Evolutionary conservation across 2,113 vertebrate species (phyloP).

Genomic region (Aspidoscelis tigris): DNA sequence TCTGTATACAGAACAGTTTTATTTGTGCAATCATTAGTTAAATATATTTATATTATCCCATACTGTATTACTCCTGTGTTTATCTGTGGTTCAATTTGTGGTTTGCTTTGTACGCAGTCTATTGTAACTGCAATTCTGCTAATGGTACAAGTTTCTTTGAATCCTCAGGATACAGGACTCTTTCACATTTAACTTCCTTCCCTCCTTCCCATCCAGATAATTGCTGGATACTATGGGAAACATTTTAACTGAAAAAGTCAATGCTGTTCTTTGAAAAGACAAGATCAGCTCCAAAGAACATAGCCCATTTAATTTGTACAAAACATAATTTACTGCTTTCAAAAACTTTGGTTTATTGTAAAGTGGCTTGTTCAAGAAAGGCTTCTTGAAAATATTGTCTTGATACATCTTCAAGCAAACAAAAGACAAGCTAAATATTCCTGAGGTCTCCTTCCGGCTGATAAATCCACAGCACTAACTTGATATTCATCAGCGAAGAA

Average conservation of each 20-base stretch:
- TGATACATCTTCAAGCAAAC: background rate
- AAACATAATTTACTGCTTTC: background rate
- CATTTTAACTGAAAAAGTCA: background rate
- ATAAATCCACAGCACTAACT: background rate
- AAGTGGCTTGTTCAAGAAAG: background rate
- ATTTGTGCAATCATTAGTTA: too few relatives aligned
- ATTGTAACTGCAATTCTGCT: too few relatives aligned
- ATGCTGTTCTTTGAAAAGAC: background rate
- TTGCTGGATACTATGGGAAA: background rate
- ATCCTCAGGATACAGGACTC: too few relatives aligned
- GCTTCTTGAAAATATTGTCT: background rate
- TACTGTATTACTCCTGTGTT: too few relatives aligned
- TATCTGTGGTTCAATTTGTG: too few relatives aligned
- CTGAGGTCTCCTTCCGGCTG: background rate
- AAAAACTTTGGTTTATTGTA: background rate
- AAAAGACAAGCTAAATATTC: background rate
- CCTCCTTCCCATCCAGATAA: background rate
- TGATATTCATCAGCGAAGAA: slow-evolving; percentile 16
- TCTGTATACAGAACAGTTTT: too few relatives aligned
- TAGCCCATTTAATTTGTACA: background rate
- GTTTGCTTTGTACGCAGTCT: too few relatives aligned
- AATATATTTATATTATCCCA: too few relatives aligned
- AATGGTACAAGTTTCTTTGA: too few relatives aligned
- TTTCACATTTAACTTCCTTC: background rate
- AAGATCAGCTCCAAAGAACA: background rate